Percentiles rank a stretch among this genome's conserved stretches.
Evolutionary conservation across 2,888 invertebrate genomes (phyloP).

Genomic region (Patella caerulea): DNA sequence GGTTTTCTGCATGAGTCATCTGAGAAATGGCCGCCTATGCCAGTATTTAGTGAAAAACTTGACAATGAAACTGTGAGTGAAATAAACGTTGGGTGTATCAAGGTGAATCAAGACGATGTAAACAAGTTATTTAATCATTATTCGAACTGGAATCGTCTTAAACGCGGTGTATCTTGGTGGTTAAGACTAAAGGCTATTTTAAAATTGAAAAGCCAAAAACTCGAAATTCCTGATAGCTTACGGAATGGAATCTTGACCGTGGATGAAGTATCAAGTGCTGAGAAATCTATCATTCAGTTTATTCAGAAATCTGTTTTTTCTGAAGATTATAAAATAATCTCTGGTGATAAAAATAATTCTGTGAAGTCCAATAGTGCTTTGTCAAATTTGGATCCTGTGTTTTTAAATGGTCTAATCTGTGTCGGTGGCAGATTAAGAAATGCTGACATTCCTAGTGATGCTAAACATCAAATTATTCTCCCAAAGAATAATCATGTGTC

Average conservation of each 20-base stretch:
- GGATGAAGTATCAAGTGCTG: not conserved
- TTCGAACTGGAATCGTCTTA: not conserved
- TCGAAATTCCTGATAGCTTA: not conserved
- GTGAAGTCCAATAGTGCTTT: not conserved
- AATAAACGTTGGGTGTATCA: not conserved
- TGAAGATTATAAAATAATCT: not conserved
- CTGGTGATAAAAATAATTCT: too few species aligned
- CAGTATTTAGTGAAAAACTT: not conserved
- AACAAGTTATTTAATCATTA: not conserved
- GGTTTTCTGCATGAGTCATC: not conserved
- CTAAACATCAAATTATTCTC: not conserved
- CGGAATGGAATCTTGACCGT: not conserved
- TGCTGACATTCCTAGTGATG: not conserved
- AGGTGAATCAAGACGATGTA: not conserved
- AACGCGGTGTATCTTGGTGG: not conserved
- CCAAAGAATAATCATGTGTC: not conserved
- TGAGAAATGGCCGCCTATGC: not conserved
- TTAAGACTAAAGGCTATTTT: not conserved
- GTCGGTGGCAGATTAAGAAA: conserved; percentile 4
- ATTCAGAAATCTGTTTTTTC: not conserved
- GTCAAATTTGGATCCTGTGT: conserved; percentile 8
- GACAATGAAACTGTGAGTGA: conserved; percentile 2
- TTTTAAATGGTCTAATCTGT: conserved; percentile 8
- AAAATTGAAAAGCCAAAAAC: not conserved
- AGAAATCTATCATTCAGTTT: conserved; percentile 1